Evolutionary conservation across 2,797 vertebrate genomes (phyloP), one percentile per base, ranked within the genome.

Genomic region (Mormyrus proboscirostris): DNA sequence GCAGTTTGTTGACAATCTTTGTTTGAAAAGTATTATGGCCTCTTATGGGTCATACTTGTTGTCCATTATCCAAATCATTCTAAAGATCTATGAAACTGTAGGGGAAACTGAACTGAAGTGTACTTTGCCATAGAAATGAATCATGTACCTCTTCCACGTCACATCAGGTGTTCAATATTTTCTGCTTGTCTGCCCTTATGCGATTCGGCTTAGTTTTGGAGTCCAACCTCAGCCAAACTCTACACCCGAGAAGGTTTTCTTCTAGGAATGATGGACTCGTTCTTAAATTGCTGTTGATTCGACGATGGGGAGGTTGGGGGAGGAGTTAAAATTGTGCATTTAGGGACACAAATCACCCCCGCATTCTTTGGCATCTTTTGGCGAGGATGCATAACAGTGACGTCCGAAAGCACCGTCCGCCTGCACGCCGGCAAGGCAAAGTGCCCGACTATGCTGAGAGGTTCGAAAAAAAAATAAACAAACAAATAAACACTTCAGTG

Each of bases 401-500:
- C 85, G 85, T 57, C 29, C 57, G 38, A 87, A 87, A 87, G 16
- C n/a, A n/a, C n/a, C n/a, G 14, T 29, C 55, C 55, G 10, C 19
- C 55, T 29, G 51, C 55, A 57, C n/a, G 4, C 16, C 14, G 38
- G 38, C 19, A 10, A 44, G 55, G 55, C 10, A 10, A 50, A 89
- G 88, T 69, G 88, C 59, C 76, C 19, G 84, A 84, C 16, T 9
- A 10, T 38, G 84, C 59, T 6, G 49, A 89, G 83, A 86, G 83
- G 79, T 79, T 49, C 12, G 25, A 33, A 82, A 62, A 8, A 65
- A 29, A 29, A 9, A 33, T n/a, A 33, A 33, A 33, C 2, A 12
- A 10, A 65, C 3, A 62, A 3, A 62, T 10, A 69, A 12, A 69
- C 65, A 57, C 76, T 76, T 62, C 53, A 50, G 88, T 89, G 33